Conservation (phyloP, 2,113 vertebrate species). For the Neofelis nebulosa region DNA sequence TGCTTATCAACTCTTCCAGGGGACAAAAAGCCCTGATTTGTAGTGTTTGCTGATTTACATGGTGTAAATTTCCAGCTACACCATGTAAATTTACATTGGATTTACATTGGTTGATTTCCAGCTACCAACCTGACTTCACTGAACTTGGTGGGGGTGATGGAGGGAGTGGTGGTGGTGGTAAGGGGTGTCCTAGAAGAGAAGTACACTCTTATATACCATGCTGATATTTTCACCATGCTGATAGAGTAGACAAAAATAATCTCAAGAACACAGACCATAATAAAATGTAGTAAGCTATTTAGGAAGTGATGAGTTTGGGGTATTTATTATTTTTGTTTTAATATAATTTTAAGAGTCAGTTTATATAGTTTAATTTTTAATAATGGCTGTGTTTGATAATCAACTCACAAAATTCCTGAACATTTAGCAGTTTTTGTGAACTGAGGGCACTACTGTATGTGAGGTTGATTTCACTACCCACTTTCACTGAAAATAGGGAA, state of each 20-base stretch:
- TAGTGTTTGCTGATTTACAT: slow-evolving; percentile 19
- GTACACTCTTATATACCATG: neutral
- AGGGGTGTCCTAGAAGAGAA: neutral
- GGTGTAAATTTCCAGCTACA: neutral
- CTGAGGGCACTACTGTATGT: neutral
- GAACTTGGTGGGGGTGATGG: neutral
- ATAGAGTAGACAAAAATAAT: slow-evolving; percentile 17
- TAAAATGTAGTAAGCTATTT: slow-evolving; percentile 22
- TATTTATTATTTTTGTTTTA: slow-evolving; percentile 39
- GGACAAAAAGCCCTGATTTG: neutral
- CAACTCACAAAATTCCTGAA: slow-evolving; percentile 20
- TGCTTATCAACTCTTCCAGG: neutral
- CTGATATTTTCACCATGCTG: neutral
- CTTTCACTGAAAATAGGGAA: slow-evolving; percentile 51
- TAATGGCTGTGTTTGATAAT: neutral
- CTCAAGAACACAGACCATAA: neutral
- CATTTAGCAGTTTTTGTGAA: neutral
- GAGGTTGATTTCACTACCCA: neutral
- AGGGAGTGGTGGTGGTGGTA: neutral
- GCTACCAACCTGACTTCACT: neutral
- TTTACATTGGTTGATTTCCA: neutral
- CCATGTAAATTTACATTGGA: too few species aligned
- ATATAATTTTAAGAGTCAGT: neutral
- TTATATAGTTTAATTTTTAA: slow-evolving; percentile 18
- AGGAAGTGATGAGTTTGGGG: neutral